These are phyloP conservation scores for Seira sanloemensis DNA, from an alignment of 2,888 invertebrate genomes.

Conservation along the genomic window DNA sequence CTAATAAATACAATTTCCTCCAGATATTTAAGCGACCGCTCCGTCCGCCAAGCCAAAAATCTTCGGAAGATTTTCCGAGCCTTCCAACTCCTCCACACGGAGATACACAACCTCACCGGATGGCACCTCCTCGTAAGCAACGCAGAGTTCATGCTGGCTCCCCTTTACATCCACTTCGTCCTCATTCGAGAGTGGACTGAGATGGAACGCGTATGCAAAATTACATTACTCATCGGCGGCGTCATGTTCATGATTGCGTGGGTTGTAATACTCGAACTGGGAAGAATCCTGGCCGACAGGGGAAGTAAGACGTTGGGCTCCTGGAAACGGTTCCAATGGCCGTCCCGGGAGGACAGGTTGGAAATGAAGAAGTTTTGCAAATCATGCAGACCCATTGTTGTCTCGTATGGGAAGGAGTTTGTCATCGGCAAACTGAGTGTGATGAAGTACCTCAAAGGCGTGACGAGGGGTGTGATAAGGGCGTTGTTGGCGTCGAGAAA, in stretches of 20 bases:
- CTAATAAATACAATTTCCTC: too few species aligned
- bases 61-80: too few species aligned
- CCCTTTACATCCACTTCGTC: too few species aligned
- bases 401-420: not conserved
- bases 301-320: not conserved
- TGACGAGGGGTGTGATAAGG: not conserved
- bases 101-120: not conserved
- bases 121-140: not conserved
- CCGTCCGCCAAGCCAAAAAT: too few species aligned
- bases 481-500: too few species aligned
- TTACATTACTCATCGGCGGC: too few species aligned
- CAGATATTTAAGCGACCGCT: too few species aligned
- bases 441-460: not conserved
- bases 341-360: not conserved
- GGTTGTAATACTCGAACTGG: not conserved
- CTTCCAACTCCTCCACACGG: not conserved
- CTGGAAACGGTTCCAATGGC: constrained; percentile 15
- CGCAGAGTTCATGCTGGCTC: not conserved
- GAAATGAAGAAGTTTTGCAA: constrained; percentile 25
- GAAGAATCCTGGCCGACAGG: not conserved
- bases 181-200: not conserved
- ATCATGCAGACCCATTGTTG: constrained; percentile 6
- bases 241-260: not conserved
- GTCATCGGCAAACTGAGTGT: constrained; percentile 5
- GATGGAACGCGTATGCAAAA: not conserved